Evolutionary conservation across 2,888 invertebrate genomes (phyloP), one percentile per base, ranked within the genome.

Genomic region (Hipparchia semele): DNA sequence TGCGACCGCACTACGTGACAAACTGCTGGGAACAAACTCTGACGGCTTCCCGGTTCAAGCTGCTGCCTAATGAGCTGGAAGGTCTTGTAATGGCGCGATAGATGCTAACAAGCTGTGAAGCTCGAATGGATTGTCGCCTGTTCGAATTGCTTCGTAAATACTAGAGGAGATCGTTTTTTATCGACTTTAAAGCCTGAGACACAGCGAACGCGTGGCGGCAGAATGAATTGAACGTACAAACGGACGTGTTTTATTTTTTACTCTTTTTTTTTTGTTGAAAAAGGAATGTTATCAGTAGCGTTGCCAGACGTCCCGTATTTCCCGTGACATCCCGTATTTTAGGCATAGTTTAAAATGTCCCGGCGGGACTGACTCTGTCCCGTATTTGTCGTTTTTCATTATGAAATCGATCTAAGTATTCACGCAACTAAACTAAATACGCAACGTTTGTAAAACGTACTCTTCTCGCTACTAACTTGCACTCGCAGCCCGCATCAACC

Each of bases 1-100:
- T 75, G 71, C 76, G 80, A 80, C 83, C 80, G 80, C 83, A 80
- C 80, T 80, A 90, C 90, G 90, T 89, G 90, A 87, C 88, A 82
- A 81, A 80, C 78, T 81, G 83, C 80, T 88, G 88, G 86, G 88
- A 87, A 89, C 83, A 78, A 79, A 77, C 80, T 80, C 80, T 81
- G 81, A 84, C 84, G 75, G 77, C 81, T 89, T 89, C 88, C 88
- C 86, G 84, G 81, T 76, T 73, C 74, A 73, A 45, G 59, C 54
- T 12, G 59, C 39, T 65, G 68, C 12, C 68, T 75, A 77, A 76
- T 75, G 74, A 73, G 75, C 71, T 61, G 39, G 51, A 53, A 70
- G 67, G 13, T 61, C 70, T 49, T 49, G 62, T 72, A 75, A 76
- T 71, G 70, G 70, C 66, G 69, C 66, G 67, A 72, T 75, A 61